These are phyloP conservation scores for Agrochola lychnidis DNA, from an alignment of 2,888 invertebrate genomes.

Conservation along the genomic window DNA sequence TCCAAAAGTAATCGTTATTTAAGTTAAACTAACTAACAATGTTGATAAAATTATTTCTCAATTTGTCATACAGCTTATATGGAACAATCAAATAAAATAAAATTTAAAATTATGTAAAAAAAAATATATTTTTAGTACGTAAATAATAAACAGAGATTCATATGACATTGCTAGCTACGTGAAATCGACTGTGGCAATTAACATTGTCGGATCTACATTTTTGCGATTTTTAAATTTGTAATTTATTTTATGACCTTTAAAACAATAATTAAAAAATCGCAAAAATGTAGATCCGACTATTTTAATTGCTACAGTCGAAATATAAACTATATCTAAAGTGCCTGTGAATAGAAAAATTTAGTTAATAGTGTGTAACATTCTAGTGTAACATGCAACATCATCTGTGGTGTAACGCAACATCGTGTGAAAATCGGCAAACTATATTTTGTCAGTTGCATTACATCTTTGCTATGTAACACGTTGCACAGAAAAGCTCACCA, in stretches of 20 bases:
- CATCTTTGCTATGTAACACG: background rate
- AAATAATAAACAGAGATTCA: constrained; percentile 29
- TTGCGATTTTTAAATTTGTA: no score
- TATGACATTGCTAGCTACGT: constrained; percentile 31
- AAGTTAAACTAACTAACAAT: constrained; percentile 19
- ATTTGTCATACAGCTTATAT: constrained; percentile 58
- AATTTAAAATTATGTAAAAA: constrained; percentile 21
- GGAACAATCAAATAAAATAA: constrained; percentile 59
- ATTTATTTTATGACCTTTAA: no score
- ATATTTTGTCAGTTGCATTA: background rate
- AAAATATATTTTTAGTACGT: background rate
- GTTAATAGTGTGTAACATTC: background rate
- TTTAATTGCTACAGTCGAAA: no score
- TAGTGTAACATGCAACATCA: constrained; percentile 26
- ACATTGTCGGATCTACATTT: no score
- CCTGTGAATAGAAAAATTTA: constrained; percentile 37
- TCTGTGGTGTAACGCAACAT: background rate
- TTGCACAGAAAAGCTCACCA: constrained; percentile 7
- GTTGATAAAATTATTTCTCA: constrained; percentile 24
- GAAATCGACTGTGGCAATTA: no score
- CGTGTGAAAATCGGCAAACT: background rate
- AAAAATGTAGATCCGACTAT: no score
- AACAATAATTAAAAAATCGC: no score
- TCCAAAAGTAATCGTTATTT: constrained; percentile 40
- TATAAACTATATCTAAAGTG: constrained; percentile 16